Evolutionary conservation across 2,888 invertebrate species (phyloP).

Genomic region (Rhagonycha lutea): DNA sequence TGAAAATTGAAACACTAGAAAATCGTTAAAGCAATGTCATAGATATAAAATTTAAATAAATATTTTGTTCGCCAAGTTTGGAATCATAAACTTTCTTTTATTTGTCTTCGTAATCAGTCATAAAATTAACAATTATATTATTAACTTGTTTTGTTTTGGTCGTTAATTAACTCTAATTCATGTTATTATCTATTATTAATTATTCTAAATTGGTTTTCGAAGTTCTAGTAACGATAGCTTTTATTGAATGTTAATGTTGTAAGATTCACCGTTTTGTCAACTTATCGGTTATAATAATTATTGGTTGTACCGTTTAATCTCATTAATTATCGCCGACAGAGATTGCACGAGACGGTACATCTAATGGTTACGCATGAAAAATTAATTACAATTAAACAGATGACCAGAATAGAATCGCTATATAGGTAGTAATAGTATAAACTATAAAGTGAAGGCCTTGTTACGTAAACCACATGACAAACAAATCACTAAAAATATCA

Average conservation of each 20-base stretch:
- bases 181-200: too few relatives aligned
- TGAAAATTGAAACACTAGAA: background rate
- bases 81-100: background rate
- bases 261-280: background rate
- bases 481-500: background rate
- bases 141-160: background rate
- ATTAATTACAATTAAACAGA: conserved; percentile 15
- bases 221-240: background rate
- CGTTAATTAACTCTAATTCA: background rate
- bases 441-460: conserved; percentile 5
- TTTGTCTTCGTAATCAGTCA: background rate
- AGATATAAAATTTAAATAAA: background rate
- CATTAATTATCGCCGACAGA: conserved; percentile 7
- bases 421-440: background rate
- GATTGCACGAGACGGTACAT: conserved; percentile 8
- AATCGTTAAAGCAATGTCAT: background rate
- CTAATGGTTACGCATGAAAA: conserved; percentile 7
- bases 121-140: background rate
- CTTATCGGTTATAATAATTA: background rate
- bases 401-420: background rate
- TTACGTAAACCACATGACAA: conserved; percentile 7
- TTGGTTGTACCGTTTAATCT: background rate
- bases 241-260: background rate
- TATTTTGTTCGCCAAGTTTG: background rate
- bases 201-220: background rate